Evolutionary conservation across 1,140 invertebrate genomes (phyloP), one percentile per base, ranked within the genome.

Genomic region (Cotesia chilonis): DNA sequence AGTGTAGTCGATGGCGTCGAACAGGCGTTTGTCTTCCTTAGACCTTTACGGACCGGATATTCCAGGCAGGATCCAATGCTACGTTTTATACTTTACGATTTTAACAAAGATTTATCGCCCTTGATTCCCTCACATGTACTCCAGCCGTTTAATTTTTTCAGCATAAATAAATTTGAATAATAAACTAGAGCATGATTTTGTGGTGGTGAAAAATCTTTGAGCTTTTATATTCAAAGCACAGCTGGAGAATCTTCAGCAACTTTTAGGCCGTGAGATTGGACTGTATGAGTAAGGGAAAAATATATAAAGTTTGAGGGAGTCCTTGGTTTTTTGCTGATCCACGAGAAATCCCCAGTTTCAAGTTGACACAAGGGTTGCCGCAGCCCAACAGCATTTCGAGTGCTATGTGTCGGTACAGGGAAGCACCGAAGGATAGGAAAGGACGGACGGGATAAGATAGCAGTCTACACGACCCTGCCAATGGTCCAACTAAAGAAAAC

Each of bases 1-100:
- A 36, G 17, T 28, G 10, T 80, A 76, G 78, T 78, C 79, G 71
- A 51, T 77, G 76, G 79, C 80, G 82, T 82, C 78, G 80, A 80
- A 74, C 77, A 67, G 76, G 75, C 82, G 79, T 86, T 86, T 86
- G 82, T 86, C 83, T 86, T 84, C 79, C 82, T 82, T 84, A 79
- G 67, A 76, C 77, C 72, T 84, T 84, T 85, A 84, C 82, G 81
- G 78, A 80, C 76, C 74, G 74, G 74, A 77, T 82, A 82, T 83
- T 78, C 74, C 74, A 75, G 70, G 47, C 55, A 20, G 70, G 61
- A 59, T 36, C 41, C 41, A 47, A 47, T 47, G 41, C 10, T 47
- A 47, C 41, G 41, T 47, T 47, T 47, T 47, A 47, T 67, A 14
- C 65, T 41, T 71, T 63, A 54, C 61, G 38, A 66, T 65, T 47